phyloP scores from a whole-genome alignment of 1,140 invertebrate species.

The Drosophila sp. region DNA sequence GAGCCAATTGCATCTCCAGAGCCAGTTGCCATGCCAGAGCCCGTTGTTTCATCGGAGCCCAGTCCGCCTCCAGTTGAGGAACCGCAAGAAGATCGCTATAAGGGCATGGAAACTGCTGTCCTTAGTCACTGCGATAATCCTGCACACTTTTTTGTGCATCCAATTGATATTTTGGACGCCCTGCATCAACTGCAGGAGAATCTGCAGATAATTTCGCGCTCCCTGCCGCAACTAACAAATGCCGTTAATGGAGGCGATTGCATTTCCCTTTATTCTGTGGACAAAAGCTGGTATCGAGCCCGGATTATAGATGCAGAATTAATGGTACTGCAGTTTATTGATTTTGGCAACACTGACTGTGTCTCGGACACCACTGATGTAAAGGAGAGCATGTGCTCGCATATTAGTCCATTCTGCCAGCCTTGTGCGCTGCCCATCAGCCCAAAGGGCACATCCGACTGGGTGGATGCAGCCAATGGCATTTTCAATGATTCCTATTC shows the following conservation, averaged over 20 bases:
- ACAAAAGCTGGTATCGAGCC: constrained; percentile 91
- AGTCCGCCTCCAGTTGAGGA: constrained; percentile 1
- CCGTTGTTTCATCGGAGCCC: neutral
- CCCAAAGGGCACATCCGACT: constrained; percentile 87
- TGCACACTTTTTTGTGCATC: constrained; percentile 87
- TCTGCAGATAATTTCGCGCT: constrained; percentile 85
- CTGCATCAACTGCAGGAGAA: constrained; percentile 85
- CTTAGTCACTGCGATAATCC: constrained; percentile 87
- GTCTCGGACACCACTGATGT: constrained; percentile 86
- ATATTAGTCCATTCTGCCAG: constrained; percentile 85
- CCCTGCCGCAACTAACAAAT: constrained; percentile 84
- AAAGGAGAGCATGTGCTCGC: constrained; percentile 85
- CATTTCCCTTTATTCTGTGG: constrained; percentile 88
- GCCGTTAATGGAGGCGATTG: constrained; percentile 87
- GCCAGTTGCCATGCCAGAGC: neutral
- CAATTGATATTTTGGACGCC: constrained; percentile 83
- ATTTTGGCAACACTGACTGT: constrained; percentile 91
- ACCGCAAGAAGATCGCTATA: constrained; percentile 60
- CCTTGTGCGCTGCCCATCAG: constrained; percentile 87
- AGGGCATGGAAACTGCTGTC: constrained; percentile 83
- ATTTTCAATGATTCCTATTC: constrained; percentile 84
- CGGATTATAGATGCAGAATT: constrained; percentile 89
- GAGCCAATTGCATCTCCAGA: neutral
- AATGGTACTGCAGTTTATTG: constrained; percentile 90
- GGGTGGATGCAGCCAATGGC: constrained; percentile 86